Percentiles rank a stretch among this genome's conserved stretches.
Conservation (phyloP, 2,797 vertebrate species). For the Propithecus deckenii region DNA sequence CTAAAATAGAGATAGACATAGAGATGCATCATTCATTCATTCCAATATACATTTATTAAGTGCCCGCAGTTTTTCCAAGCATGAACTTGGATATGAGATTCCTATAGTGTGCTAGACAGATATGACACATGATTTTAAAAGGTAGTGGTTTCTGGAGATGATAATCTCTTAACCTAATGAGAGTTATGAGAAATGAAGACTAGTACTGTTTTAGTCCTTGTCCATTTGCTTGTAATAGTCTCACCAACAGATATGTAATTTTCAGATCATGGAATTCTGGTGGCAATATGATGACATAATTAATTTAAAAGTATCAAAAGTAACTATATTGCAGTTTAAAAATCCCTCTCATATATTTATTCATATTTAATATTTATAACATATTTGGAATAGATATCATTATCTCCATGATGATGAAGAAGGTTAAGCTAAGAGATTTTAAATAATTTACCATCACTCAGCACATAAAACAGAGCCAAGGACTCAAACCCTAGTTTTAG, state of each 20-base stretch:
- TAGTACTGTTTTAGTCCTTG: neutral
- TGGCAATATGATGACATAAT: neutral
- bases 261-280: neutral
- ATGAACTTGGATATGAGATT: neutral
- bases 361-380: neutral
- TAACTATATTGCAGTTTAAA: neutral
- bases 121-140: neutral
- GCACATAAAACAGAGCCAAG: neutral
- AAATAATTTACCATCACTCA: neutral
- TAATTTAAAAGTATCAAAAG: neutral
- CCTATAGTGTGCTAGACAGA: neutral
- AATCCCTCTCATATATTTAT: neutral
- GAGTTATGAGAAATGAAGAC: neutral
- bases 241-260: neutral
- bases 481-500: neutral
- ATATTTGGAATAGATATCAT: neutral
- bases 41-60: neutral
- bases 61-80: neutral
- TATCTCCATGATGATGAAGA: neutral
- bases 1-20: neutral
- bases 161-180: neutral
- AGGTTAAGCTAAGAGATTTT: neutral
- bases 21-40: neutral
- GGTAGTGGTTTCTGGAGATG: neutral
- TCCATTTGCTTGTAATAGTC: neutral